Evolutionary conservation across 1,140 invertebrate species (phyloP), one percentile per base, ranked within the genome.

Genomic region (Macrocentrus cingulum): DNA sequence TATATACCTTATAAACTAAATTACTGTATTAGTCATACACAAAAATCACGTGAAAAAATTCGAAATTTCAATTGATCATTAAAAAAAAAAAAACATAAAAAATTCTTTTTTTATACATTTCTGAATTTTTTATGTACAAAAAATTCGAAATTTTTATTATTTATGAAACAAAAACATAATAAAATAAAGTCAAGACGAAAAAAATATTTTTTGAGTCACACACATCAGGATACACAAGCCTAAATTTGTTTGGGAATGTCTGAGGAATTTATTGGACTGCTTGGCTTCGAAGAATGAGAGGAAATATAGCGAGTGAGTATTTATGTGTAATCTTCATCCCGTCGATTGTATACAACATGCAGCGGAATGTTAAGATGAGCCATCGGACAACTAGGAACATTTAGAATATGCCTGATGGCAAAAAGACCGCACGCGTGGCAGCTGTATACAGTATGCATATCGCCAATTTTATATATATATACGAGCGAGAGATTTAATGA

Each of bases 241-340:
- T 42, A 41, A 41, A 52, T 23, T 41, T 22, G 37, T 41, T 13
- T 52, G 37, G 34, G 22, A 52, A 46, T n/a, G 20, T n/a, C 25
- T 52, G 50, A 52, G 36, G 22, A 25, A 52, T 52, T 52, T 52
- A 52, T 52, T 52, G 11, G 50, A 52, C 50, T 52, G 46, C 32
- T n/a, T n/a, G 49, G 3, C 23, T 20, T 8, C 25, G 37, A 7
- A 37, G 9, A 51, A 19, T 36, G n/a, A n/a, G n/a, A 34, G 23
- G 11, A 20, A 20, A 20, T 5, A 29, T 13, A 4, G 7, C 8
- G 15, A 39, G 36, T 39, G 36, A 39, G 36, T 39, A 19, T n/a
- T n/a, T n/a, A n/a, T n/a, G n/a, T 36, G 22, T 37, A 34, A 22
- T 51, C 8, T 37, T 23, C 22, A 2, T 49, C 15, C 8, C n/a